Conservation (phyloP, 2,113 vertebrate species). For the Archocentrus centrarchus region DNA sequence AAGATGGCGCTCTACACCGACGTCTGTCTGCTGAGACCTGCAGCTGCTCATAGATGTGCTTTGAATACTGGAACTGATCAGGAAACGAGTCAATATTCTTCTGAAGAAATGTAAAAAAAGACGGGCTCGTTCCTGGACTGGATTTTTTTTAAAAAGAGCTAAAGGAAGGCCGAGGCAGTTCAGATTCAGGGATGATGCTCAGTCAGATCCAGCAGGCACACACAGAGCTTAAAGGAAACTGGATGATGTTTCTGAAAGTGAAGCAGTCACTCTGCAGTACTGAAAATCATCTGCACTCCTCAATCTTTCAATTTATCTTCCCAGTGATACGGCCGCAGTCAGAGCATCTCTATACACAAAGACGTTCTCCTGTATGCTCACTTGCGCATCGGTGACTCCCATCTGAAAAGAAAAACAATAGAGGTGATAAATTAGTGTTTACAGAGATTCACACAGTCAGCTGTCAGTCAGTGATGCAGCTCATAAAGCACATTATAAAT, state of each 20-base stretch:
- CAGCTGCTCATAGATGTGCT: rapidly evolving
- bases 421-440: neutral
- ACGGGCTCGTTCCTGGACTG: neutral
- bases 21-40: neutral
- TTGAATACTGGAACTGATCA: neutral
- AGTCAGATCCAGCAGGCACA: too few relatives aligned
- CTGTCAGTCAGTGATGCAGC: neutral
- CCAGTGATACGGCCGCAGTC: neutral
- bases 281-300: neutral
- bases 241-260: neutral
- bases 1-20: too few relatives aligned
- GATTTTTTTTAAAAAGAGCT: neutral
- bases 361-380: neutral
- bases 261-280: neutral
- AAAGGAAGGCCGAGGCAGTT: neutral
- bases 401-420: neutral
- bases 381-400: neutral
- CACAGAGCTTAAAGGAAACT: too few relatives aligned
- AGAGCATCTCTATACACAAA: rapidly evolving
- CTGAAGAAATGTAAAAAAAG: neutral
- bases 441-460: neutral
- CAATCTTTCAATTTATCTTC: neutral
- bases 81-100: neutral
- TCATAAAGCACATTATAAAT: neutral
- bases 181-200: too few relatives aligned